These are phyloP conservation scores for Simalia tracyae DNA, from an alignment of 2,797 vertebrate species.

Conservation along the genomic window DNA sequence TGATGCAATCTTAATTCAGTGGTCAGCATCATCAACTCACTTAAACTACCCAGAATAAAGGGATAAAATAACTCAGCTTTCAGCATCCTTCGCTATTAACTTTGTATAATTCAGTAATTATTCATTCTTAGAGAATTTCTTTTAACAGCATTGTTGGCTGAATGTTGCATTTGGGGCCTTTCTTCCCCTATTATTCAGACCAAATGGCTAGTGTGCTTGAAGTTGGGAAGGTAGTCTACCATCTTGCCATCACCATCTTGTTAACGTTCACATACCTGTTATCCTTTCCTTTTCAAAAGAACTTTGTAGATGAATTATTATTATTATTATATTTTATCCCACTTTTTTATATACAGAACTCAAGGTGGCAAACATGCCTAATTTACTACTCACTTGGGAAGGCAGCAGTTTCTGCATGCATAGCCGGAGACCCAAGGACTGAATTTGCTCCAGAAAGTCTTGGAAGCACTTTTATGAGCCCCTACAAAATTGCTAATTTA, in stretches of 20 bases:
- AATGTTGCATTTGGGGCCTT: neutral
- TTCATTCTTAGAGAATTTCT: neutral
- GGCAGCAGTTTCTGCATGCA: neutral
- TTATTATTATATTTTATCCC: too few species aligned
- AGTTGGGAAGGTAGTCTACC: neutral
- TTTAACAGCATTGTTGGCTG: neutral
- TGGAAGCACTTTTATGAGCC: too few species aligned
- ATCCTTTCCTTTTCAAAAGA: slow-evolving; percentile 34
- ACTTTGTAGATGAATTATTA: neutral
- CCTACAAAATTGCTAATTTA: too few species aligned
- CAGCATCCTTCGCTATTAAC: neutral
- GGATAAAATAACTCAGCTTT: neutral
- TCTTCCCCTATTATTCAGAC: neutral
- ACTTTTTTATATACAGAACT: too few species aligned
- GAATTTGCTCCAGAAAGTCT: neutral
- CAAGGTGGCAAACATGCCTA: too few species aligned
- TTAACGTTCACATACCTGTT: slow-evolving; percentile 32
- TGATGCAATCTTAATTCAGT: neutral
- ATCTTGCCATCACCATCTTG: neutral
- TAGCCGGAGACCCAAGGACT: neutral
- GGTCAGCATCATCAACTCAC: neutral
- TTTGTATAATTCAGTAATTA: neutral
- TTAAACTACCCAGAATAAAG: neutral
- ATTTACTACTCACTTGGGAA: neutral
- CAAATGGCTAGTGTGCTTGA: neutral